Evolutionary conservation across 2,888 invertebrate genomes (phyloP).

Genomic region (Erebia palarica): DNA sequence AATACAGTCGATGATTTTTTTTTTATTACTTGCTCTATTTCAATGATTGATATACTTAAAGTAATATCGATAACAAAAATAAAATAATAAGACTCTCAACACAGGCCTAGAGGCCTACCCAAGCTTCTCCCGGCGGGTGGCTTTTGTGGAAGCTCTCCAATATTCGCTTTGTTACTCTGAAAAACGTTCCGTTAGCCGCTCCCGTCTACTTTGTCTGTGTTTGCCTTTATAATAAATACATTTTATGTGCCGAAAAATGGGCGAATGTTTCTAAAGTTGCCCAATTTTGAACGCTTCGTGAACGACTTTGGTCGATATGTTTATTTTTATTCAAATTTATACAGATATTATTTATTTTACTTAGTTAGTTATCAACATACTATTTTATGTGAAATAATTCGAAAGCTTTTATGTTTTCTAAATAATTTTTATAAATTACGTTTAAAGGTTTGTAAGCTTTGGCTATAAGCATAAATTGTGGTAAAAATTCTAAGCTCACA

Average conservation of each 20-base stretch:
- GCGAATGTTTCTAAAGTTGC: not conserved
- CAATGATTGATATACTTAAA: no score
- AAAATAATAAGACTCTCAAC: slow-evolving; percentile 38
- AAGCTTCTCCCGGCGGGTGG: slow-evolving; percentile 57
- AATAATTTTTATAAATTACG: no score
- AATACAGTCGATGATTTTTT: no score
- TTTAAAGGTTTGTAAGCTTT: no score
- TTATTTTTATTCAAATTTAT: not conserved
- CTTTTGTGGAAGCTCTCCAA: slow-evolving; percentile 80
- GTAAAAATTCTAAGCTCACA: no score
- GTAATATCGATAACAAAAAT: slow-evolving; percentile 9
- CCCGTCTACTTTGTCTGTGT: slow-evolving; percentile 60
- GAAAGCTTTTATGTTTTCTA: no score
- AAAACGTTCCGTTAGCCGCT: slow-evolving; percentile 65
- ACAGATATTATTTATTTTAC: no score
- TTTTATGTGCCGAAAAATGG: slow-evolving; percentile 37
- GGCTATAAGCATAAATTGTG: no score
- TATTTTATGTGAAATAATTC: no score
- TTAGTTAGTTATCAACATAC: no score
- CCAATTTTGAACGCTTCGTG: slow-evolving; percentile 7
- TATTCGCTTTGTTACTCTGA: slow-evolving; percentile 81
- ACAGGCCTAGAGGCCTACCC: slow-evolving; percentile 48
- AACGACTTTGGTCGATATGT: not conserved
- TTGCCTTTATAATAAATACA: slow-evolving; percentile 69
- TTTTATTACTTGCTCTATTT: no score